These are phyloP conservation scores for Scolopax mira DNA, from an alignment of 2,113 vertebrate genomes.

Conservation along the genomic window DNA sequence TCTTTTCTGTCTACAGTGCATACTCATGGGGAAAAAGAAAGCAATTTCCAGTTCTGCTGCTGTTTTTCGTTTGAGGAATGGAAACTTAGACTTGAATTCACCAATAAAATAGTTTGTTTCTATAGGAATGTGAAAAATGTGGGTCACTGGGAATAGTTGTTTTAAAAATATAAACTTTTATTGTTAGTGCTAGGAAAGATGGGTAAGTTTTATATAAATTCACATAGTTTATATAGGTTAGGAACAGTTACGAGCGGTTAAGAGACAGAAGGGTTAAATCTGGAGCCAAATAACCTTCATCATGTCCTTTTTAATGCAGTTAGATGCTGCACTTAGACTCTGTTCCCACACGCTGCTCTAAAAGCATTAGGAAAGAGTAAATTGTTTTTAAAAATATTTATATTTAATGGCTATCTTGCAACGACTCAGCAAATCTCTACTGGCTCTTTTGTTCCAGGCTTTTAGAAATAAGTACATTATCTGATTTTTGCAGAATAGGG, in stretches of 20 bases:
- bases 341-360: slow-evolving; percentile 28
- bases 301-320: slow-evolving; percentile 23
- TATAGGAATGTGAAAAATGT: background rate
- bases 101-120: background rate
- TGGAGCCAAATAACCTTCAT: slow-evolving; percentile 21
- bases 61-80: background rate
- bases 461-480: slow-evolving; percentile 61
- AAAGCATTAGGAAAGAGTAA: slow-evolving; percentile 62
- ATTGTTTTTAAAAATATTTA: slow-evolving; percentile 66
- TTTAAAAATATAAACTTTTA: background rate
- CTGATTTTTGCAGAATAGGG: slow-evolving; percentile 28
- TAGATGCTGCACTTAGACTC: slow-evolving; percentile 19
- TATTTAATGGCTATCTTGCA: slow-evolving; percentile 61
- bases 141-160: background rate
- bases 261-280: slow-evolving; percentile 13
- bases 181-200: background rate
- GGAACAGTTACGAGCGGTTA: background rate
- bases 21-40: background rate
- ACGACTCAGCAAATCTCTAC: slow-evolving; percentile 56
- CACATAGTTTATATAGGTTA: background rate
- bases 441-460: slow-evolving; percentile 47
- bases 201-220: background rate
- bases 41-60: background rate
- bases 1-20: background rate
- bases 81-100: background rate